phyloP scores from a whole-genome alignment of 2,888 invertebrate genomes.

The Strigamia transsilvanica region DNA sequence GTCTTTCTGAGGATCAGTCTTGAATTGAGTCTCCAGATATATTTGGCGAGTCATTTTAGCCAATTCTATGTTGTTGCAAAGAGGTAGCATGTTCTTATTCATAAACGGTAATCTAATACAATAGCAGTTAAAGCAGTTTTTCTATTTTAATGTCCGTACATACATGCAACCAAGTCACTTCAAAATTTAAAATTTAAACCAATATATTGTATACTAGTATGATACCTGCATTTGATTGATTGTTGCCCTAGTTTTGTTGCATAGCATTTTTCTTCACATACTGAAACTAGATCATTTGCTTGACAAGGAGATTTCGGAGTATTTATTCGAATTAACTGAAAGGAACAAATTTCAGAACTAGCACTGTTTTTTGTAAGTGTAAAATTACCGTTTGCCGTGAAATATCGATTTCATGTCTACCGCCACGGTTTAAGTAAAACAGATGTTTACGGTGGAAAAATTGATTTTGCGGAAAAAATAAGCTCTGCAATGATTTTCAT shows the following conservation, averaged over 20 bases:
- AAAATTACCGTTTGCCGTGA: too few species aligned
- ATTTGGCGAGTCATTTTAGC: neutral
- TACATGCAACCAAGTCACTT: too few species aligned
- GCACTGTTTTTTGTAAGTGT: too few species aligned
- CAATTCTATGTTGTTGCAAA: neutral
- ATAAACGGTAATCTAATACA: neutral
- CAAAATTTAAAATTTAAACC: too few species aligned
- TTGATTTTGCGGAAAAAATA: neutral
- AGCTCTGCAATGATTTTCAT: neutral
- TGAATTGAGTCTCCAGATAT: neutral
- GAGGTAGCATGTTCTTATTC: neutral
- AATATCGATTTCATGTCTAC: too few species aligned
- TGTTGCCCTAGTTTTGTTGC: neutral
- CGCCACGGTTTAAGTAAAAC: too few species aligned
- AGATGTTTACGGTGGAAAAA: neutral
- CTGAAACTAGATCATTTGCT: neutral
- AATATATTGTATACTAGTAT: too few species aligned
- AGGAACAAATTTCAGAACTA: neutral
- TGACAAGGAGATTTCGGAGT: neutral
- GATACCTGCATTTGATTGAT: neutral
- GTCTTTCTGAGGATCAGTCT: neutral
- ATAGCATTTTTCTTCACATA: neutral
- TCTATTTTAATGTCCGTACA: too few species aligned
- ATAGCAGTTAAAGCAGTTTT: neutral
- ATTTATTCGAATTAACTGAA: neutral